These are phyloP conservation scores for Cryptotermes secundus DNA, from an alignment of 1,140 invertebrate species.

Conservation along the genomic window DNA sequence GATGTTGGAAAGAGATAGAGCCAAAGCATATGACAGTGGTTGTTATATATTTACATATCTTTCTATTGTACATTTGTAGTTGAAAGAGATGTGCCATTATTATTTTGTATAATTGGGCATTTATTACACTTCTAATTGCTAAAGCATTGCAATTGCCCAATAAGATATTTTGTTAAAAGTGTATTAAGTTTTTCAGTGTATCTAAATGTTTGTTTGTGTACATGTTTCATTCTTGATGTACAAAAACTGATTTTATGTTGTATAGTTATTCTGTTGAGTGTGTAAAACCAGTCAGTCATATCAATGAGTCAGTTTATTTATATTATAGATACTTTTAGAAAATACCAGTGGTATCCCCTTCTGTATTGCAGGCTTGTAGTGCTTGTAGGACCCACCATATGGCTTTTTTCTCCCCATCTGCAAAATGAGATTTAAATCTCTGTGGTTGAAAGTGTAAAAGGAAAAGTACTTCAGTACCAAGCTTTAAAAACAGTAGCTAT, in stretches of 20 bases:
- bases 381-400: no score
- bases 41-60: conserved; percentile 7
- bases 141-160: background rate
- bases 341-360: background rate
- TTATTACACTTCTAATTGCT: background rate
- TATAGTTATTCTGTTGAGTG: background rate
- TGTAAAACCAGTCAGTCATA: background rate
- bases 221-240: background rate
- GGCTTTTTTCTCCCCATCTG: no score
- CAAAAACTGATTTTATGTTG: background rate
- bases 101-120: conserved; percentile 9
- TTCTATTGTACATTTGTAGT: background rate
- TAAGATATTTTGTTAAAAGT: background rate
- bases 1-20: background rate
- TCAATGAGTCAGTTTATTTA: background rate
- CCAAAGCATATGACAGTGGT: background rate
- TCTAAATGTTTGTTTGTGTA: background rate
- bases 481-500: no score
- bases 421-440: no score
- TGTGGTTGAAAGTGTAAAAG: no score
- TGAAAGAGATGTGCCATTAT: conserved; percentile 1
- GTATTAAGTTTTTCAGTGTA: background rate
- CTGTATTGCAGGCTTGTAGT: no score
- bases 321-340: background rate
- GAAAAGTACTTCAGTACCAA: no score